phyloP scores from a whole-genome alignment of 2,888 invertebrate species.

The Leucophenga montana region DNA sequence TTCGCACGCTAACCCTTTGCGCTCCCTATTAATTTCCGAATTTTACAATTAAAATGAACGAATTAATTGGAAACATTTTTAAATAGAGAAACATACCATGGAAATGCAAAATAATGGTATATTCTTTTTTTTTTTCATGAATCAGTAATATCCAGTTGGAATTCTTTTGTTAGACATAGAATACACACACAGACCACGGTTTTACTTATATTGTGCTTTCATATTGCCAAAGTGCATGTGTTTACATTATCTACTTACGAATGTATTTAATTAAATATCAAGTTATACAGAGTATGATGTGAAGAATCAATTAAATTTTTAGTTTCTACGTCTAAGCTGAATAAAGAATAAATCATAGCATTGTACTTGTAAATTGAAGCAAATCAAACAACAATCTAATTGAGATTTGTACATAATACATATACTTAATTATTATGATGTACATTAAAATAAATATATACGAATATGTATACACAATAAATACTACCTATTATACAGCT shows the following conservation, averaged over 20 bases:
- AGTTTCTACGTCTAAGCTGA: background rate
- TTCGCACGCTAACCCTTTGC: too few species aligned
- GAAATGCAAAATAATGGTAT: background rate
- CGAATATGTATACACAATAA: constrained; percentile 57
- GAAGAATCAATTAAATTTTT: background rate
- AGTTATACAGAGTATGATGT: background rate
- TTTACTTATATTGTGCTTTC: too few species aligned
- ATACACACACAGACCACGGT: background rate
- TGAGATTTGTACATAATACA: constrained; percentile 65
- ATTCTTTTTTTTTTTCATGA: background rate
- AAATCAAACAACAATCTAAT: constrained; percentile 64
- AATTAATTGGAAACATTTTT: too few species aligned
- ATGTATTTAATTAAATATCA: constrained; percentile 17
- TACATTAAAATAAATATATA: constrained; percentile 36
- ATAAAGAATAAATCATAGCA: constrained; percentile 10
- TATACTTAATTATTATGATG: constrained; percentile 47
- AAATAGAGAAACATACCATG: too few species aligned
- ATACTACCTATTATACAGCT: constrained; percentile 64
- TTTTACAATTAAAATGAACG: too few species aligned
- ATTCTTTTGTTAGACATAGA: background rate
- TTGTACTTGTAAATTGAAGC: constrained; percentile 47
- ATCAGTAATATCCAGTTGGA: background rate
- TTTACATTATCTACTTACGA: background rate
- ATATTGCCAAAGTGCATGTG: too few species aligned
- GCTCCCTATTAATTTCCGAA: too few species aligned